Base-by-base conservation (phyloP, 92 coral and sea anemone genomes). In the Porites divaricata region DNA sequence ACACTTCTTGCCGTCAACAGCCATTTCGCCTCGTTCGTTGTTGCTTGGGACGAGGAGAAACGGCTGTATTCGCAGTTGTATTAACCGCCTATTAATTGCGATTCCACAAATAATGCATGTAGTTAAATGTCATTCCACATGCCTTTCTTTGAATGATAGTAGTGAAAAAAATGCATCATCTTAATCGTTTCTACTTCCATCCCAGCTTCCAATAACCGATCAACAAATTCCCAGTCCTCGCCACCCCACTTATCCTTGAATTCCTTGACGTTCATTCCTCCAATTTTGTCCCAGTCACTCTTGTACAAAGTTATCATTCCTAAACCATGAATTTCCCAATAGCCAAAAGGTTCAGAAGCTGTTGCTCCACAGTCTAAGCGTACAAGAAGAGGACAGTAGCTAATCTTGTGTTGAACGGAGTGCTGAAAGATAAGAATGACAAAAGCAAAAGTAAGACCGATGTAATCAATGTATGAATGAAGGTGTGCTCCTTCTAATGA, bases 241-340 rank as follows among this genome's bases (percentile, higher is more conserved):
- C 99, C 99, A 1, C 99, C 99, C 99, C 99, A 96, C 51, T 76
- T 70, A 79, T 90, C 71, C 71, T 64, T 89, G 85, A 90, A 96
- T 64, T 86, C 91, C 74, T 89, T 82, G 11, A 92, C 87, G 56
- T 96, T 91, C 99, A 96, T 96, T 51, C 98, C 99, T 3, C 99
- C 99, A 79, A 96, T 89, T 80, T 90, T 89, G 70, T 92, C 92
- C 99, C 99, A 96, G 89, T 96, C 99, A 56, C 91, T 82, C 88
- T 96, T 96, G 93, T 92, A 96, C 19, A 91, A 87, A 13, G 95
- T 96, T 35, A 94, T 88, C 41, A 95, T 69, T 15, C 99, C 99
- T 64, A 80, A 92, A 19, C 99, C 99, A 79, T 75, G 81, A 25
- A 75, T 72, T 72, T 96, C 98, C 99, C 99, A 96, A 78, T 56